Base-by-base conservation (phyloP, 1,140 invertebrate genomes). In the Macrostomum lignano region DNA sequence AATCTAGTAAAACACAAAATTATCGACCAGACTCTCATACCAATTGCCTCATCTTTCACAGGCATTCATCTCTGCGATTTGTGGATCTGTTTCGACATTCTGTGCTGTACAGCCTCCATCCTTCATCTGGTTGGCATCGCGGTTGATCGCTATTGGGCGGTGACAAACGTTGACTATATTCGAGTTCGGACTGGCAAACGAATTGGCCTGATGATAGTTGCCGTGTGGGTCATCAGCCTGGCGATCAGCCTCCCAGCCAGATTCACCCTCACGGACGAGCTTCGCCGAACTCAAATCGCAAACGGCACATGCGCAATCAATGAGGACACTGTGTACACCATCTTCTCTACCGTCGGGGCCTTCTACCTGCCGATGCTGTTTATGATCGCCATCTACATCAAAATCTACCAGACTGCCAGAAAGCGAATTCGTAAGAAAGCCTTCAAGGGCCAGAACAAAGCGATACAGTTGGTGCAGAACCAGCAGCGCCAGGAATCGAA, bases 141-240 rank as follows among this genome's bases (percentile, higher is more conserved):
- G 25, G 59, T 82, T n/a, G 79, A 86, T 60, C 70, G 79, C 51
- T 93, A 84, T 56, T 86, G 79, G 78, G 76, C 78, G 33, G 78
- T 91, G 40, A 86, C 79, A 25, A 70, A 82, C 52, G 71, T 88
- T 35, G 77, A 82, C 62, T 88, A 91, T 62, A 77, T 81, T 44
- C 73, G 79, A 54, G 72, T 72, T 25, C 63, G 79, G 43, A 79
- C 74, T 45, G 67, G 72, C 26, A 44, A 44, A 36, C 62, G 65
- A 42, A 88, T 96, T 45, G 70, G 75, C 39, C 64, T 69, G 13
- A 79, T 94, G 73, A 79, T 96, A 32, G 65, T 71, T 25, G 55
- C 74, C 10, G 74, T 84, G 5, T 88, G 81, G 81, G 51, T 67
- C 5, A 69, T 74, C 1, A 68, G 77, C 10, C 68, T 77, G 44